Base-by-base conservation (phyloP, 2,888 invertebrate genomes). In the Lasioglossum morio region DNA sequence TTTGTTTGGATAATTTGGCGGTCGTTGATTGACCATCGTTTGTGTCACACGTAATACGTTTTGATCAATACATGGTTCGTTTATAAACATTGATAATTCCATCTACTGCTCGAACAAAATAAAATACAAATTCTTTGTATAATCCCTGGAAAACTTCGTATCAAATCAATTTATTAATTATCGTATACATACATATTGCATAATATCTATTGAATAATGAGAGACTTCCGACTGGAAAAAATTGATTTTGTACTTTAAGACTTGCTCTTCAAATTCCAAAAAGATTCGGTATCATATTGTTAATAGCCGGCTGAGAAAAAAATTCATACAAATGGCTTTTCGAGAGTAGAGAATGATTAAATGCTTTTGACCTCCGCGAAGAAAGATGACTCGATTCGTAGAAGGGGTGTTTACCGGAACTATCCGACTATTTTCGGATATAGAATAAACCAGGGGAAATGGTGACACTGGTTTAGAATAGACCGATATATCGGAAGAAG, bases 401-500 rank as follows among this genome's bases (percentile, higher is more conserved):
- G 8, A 19, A 66, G 34, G 23, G 34, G 8, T 66, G 34, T 66
- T 66, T 66, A 66, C 66, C 66, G 66, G 66, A 66, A 66, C 66
- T 66, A 8, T 34, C 34, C 66, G 34, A 34, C 66, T 66, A 66
- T 66, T 66, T 66, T 66, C 23, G 66, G 34, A 66, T 66, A 66
- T 66, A 66, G 66, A 66, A 66, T 66, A 75, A 73, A 73, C 19
- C 53, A 46, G 48, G 84, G 73, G 72, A 48, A 83, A 81, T 81
- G 30, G 72, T 79, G 75, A 53, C 79, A 72, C 73, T 86, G 87
- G 66, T 66, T 66, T 66, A 66, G 66, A 66, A 66, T 66, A 19
- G 34, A 66, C 66, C 66, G 66, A 66, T 89, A 87, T 89, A 90
- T 89, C 85, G 80, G 78, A 88, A 90, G 85, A 81, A 89, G 80